These are phyloP conservation scores for Metacarcinus magister DNA, from an alignment of 2,888 invertebrate genomes.

Conservation along the genomic window DNA sequence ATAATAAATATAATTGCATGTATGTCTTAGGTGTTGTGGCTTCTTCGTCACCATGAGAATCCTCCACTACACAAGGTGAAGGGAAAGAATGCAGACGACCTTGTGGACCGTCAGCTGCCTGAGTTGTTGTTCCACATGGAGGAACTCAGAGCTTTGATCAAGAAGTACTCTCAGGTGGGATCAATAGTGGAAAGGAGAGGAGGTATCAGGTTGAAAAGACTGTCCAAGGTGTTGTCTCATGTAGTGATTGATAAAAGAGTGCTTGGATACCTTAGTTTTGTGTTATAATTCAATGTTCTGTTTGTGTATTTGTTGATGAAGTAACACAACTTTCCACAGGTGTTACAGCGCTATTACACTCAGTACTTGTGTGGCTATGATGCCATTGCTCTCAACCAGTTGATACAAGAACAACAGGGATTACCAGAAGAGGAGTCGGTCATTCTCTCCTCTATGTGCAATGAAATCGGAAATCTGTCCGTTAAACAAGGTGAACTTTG, in stretches of 20 bases:
- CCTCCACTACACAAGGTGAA: slow-evolving; percentile 91
- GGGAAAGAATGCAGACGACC: slow-evolving; percentile 94
- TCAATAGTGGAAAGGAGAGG: not conserved
- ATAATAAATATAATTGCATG: not conserved
- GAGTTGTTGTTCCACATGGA: slow-evolving; percentile 99
- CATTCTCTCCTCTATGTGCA: slow-evolving; percentile 96
- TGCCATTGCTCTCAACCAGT: slow-evolving; percentile 93
- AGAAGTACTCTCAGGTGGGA: slow-evolving; percentile 93
- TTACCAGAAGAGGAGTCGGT: slow-evolving; percentile 98
- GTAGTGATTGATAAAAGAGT: not conserved
- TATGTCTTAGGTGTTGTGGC: slow-evolving; percentile 86
- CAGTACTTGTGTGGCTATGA: slow-evolving; percentile 98
- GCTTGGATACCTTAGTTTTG: not conserved
- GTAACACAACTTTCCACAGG: slow-evolving; percentile 84
- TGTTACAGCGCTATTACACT: slow-evolving; percentile 98
- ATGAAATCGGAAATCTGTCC: slow-evolving; percentile 92
- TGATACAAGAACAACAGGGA: slow-evolving; percentile 91
- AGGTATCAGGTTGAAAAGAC: not conserved
- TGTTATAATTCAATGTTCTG: not conserved
- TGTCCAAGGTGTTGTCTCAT: not conserved
- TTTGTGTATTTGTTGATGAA: not conserved
- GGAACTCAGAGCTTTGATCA: slow-evolving; percentile 94
- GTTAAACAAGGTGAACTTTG: slow-evolving; percentile 89
- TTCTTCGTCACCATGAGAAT: slow-evolving; percentile 97
- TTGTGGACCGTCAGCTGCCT: slow-evolving; percentile 97